A percentile compares a stretch with the other conserved stretches of the same genome.
Evolutionary conservation across 2,113 vertebrate species (phyloP).

Genomic region (Hymenochirus boettgeri): DNA sequence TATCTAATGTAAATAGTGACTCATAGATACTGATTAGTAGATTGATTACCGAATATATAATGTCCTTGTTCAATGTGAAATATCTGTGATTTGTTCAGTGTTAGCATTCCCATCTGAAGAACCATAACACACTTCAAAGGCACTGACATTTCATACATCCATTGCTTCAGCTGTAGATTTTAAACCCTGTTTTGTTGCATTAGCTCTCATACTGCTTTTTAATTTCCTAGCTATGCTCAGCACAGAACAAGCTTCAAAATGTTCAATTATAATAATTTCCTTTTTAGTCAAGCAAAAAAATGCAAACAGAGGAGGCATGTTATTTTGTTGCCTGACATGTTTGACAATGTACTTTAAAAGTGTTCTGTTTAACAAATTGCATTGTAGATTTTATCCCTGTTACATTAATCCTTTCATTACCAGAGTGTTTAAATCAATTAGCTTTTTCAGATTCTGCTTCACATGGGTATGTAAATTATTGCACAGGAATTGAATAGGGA

Average conservation of each 20-base stretch:
- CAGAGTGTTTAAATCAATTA: background rate
- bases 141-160: conserved; percentile 5
- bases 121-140: conserved; percentile 18
- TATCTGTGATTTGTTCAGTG: conserved; percentile 3
- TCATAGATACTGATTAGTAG: too few species aligned
- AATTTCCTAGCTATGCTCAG: conserved; percentile 25
- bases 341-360: conserved; percentile 17
- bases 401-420: conserved; percentile 2
- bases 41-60: too few species aligned
- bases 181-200: conserved; percentile 15
- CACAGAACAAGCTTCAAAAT: conserved; percentile 30
- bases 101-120: too few species aligned
- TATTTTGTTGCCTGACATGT: conserved; percentile 33
- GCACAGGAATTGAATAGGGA: too few species aligned
- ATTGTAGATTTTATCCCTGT: background rate
- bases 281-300: conserved; percentile 27
- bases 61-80: too few species aligned
- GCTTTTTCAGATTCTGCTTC: too few species aligned
- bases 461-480: too few species aligned
- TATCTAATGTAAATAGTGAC: too few species aligned
- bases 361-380: conserved; percentile 10
- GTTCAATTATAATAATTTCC: conserved; percentile 33
- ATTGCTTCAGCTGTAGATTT: conserved; percentile 7
- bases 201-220: conserved; percentile 15
- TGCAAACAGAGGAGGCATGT: conserved; percentile 20